These are phyloP conservation scores for Raja brachyura DNA, from an alignment of 2,113 vertebrate genomes.

Conservation along the genomic window DNA sequence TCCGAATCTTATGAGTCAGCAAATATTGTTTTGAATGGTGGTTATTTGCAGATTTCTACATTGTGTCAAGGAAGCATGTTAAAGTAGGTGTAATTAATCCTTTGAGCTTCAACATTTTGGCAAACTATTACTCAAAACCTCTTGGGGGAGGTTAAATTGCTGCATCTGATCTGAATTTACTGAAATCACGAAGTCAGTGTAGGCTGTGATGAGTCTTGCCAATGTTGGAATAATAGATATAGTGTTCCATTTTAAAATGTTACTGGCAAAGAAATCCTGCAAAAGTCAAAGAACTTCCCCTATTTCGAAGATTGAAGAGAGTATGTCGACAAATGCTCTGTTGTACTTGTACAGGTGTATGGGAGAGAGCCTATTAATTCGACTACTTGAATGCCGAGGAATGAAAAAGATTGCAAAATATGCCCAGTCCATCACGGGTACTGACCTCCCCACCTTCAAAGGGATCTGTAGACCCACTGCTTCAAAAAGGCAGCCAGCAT, in stretches of 20 bases:
- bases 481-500: too few relatives aligned
- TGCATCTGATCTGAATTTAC: background rate
- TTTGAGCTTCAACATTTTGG: background rate
- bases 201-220: background rate
- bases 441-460: too few relatives aligned
- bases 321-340: too few relatives aligned
- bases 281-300: background rate
- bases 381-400: too few relatives aligned
- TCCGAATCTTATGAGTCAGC: background rate
- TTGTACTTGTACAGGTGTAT: too few relatives aligned
- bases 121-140: conserved; percentile 29
- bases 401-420: too few relatives aligned
- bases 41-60: conserved; percentile 26
- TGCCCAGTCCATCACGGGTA: too few relatives aligned
- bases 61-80: background rate
- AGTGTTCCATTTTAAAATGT: background rate
- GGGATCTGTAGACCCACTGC: too few relatives aligned
- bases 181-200: background rate
- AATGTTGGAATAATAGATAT: background rate
- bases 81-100: conserved; percentile 26
- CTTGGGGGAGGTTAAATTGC: background rate
- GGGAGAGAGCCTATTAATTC: too few relatives aligned
- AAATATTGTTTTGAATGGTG: background rate
- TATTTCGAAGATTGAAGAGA: too few relatives aligned
- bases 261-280: background rate